Percentiles rank a stretch among this genome's conserved stretches.
Evolutionary conservation across 2,113 vertebrate species (phyloP).

Genomic region (Balaeniceps rex): DNA sequence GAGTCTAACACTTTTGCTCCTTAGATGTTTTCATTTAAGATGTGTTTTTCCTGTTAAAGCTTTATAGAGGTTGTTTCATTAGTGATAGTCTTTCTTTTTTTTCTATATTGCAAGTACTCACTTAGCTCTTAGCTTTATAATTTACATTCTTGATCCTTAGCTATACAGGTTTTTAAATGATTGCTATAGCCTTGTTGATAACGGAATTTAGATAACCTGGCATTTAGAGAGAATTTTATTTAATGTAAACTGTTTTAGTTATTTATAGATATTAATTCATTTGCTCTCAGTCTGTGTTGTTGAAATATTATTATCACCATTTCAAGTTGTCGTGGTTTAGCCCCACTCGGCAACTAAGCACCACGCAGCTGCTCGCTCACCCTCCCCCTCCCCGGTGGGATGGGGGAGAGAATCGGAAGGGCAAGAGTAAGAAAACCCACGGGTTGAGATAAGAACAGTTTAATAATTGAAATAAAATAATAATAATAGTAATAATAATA

Average conservation of each 20-base stretch:
- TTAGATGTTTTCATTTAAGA: background rate
- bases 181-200: background rate
- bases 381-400: too few relatives aligned
- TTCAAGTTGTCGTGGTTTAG: too few relatives aligned
- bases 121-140: background rate
- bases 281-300: background rate
- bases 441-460: too few relatives aligned
- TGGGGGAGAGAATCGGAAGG: too few relatives aligned
- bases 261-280: slow-evolving; percentile 12
- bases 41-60: background rate
- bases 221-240: background rate
- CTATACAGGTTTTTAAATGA: background rate
- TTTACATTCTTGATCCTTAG: background rate
- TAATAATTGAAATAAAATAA: too few relatives aligned
- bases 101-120: background rate
- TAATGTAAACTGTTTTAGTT: background rate
- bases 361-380: too few relatives aligned
- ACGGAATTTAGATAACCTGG: background rate
- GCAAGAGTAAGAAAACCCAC: too few relatives aligned
- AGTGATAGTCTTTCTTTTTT: background rate
- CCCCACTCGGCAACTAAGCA: too few relatives aligned
- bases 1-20: background rate
- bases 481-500: too few relatives aligned
- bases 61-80: background rate
- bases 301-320: background rate